Conservation (phyloP, 2,888 invertebrate species). For the Tipula lateralis region DNA sequence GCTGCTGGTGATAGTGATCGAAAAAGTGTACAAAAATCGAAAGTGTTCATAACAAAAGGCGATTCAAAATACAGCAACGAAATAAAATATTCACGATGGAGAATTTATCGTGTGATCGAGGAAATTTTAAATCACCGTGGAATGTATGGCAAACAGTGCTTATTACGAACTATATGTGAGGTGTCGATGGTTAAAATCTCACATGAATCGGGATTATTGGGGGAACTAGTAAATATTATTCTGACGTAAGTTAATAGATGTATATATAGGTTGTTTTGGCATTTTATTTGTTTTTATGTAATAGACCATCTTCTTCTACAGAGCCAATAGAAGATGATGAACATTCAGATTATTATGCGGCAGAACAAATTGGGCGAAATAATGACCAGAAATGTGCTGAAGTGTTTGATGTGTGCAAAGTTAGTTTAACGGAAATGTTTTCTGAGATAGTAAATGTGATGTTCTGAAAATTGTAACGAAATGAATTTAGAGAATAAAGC, state of each 20-base stretch:
- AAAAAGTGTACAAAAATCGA: not conserved
- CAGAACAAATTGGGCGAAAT: not conserved
- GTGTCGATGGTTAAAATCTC: conserved; percentile 63
- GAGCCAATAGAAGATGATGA: not conserved
- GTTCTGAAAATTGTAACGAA: not conserved
- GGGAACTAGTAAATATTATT: conserved; percentile 69
- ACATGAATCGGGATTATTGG: conserved; percentile 65
- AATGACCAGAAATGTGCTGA: not conserved
- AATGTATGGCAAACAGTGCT: conserved; percentile 62
- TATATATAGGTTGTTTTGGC: not conserved
- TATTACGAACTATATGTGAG: conserved; percentile 72
- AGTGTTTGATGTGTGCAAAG: not conserved
- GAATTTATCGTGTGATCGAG: conserved; percentile 60
- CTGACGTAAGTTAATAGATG: conserved; percentile 54
- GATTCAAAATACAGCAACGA: conserved; percentile 28
- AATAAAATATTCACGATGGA: conserved; percentile 56
- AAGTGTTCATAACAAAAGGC: not conserved
- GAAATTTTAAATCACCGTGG: conserved; percentile 58
- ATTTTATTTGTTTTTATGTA: not conserved
- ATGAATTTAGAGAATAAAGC: not conserved
- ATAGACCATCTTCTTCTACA: not conserved
- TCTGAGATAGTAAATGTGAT: not conserved
- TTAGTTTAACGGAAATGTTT: not conserved
- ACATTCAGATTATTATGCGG: not conserved
- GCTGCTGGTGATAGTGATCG: not conserved